Evolutionary conservation across 2,797 vertebrate species (phyloP), one percentile per base, ranked within the genome.

Genomic region (Semaprochilodus insignis): DNA sequence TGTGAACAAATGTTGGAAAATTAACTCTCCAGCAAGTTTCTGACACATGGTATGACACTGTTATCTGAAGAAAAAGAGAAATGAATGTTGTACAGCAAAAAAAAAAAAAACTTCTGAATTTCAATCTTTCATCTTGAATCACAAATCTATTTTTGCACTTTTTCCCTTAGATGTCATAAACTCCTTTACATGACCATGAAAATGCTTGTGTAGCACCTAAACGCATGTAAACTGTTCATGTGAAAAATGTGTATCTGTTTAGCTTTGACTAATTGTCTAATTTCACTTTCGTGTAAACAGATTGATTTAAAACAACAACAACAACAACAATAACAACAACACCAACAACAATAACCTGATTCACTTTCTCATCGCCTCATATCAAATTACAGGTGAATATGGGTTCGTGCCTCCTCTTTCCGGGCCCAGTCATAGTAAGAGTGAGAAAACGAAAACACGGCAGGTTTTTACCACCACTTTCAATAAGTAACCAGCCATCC

Each of bases 401-500:
- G 70, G 75, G 63, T 72, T 84, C 73, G 69, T 74, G 70, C 88
- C 77, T 83, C 90, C 89, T 92, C 86, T 81, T 88, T 86, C 81
- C 72, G 83, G 91, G 65, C 88, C 88, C 88, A 88, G 76, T 85
- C 91, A 90, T 90, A 91, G 89, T 77, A 91, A 88, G 93, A 91
- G 90, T 89, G 91, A 92, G 92, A 92, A 89, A 88, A 90, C 84
- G 85, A 92, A 89, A 92, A 91, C 83, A 78, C 87, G 87, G 86
- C 88, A 90, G 84, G 89, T 88, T 91, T 94, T 91, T 88, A 93
- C 93, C 91, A 74, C 91, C 88, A 92, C 92, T 94, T 93, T 95
- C 93, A 92, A 89, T 90, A 92, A 88, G 88, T 89, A 93, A 93
- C 92, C 93, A 86, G 77, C 87, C 91, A 93, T 95, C 93, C 93